Conservation (phyloP, 2,888 invertebrate species). For the Trachelus troglodyta region DNA sequence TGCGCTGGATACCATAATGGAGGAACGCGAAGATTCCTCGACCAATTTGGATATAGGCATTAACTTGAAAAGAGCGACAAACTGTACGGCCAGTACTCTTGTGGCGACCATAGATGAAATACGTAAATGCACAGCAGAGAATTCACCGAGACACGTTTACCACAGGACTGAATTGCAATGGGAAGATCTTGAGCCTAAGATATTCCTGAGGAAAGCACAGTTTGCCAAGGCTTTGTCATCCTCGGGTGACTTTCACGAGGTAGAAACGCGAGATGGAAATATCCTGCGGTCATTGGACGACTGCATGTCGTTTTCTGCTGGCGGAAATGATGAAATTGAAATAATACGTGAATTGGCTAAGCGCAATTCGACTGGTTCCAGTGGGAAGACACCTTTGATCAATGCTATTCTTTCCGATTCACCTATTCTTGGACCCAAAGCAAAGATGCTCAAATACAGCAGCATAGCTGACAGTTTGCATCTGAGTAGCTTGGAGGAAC, state of each 20-base stretch:
- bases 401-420: constrained; percentile 56
- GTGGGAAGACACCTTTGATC: constrained; percentile 49
- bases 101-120: constrained; percentile 76
- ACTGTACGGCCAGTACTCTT: constrained; percentile 69
- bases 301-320: not conserved
- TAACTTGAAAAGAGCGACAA: constrained; percentile 48
- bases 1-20: constrained; percentile 66
- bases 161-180: constrained; percentile 70
- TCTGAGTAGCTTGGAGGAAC: constrained; percentile 35
- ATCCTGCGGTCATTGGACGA: not conserved
- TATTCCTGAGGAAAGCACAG: constrained; percentile 38
- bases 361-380: constrained; percentile 41
- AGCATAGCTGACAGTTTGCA: constrained; percentile 18
- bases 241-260: constrained; percentile 6
- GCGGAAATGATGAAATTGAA: constrained; percentile 6
- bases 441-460: constrained; percentile 35
- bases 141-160: constrained; percentile 71
- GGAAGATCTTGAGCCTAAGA: constrained; percentile 52
- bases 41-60: constrained; percentile 60
- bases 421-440: constrained; percentile 48
- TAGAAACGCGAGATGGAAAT: constrained; percentile 29
- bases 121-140: constrained; percentile 70
- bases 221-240: constrained; percentile 44
- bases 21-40: constrained; percentile 69
- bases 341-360: constrained; percentile 41